Evolutionary conservation across 2,888 invertebrate genomes (phyloP).

Genomic region (Mythimna impura): DNA sequence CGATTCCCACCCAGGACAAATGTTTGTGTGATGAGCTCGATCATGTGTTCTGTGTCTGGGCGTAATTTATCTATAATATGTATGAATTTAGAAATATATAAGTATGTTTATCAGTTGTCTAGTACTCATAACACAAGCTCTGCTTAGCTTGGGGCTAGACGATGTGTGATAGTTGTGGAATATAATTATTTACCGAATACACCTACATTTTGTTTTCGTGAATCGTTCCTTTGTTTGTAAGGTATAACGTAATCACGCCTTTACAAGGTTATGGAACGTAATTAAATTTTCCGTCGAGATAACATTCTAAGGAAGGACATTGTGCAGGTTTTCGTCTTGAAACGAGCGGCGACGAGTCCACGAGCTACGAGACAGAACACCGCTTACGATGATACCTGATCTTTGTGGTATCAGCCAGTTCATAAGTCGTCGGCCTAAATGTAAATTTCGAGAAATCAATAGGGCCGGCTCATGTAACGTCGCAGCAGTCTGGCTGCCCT

Average conservation of each 20-base stretch:
- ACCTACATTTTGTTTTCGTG: background rate
- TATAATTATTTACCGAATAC: background rate
- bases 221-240: constrained; percentile 27
- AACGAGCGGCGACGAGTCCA: background rate
- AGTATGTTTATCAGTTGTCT: too few species aligned
- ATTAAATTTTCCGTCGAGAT: constrained; percentile 12
- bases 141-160: too few species aligned
- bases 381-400: constrained; percentile 24
- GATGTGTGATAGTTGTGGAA: too few species aligned
- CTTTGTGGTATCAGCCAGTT: constrained; percentile 19
- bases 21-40: too few species aligned
- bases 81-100: too few species aligned
- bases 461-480: constrained; percentile 56
- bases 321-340: constrained; percentile 5
- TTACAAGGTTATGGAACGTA: constrained; percentile 28
- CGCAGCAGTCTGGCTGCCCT: constrained; percentile 65
- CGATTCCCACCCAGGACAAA: too few species aligned
- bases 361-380: background rate
- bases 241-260: constrained; percentile 3
- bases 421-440: constrained; percentile 42
- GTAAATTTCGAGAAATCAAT: constrained; percentile 57
- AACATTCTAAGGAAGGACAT: constrained; percentile 15
- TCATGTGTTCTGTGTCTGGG: too few species aligned
- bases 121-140: too few species aligned
- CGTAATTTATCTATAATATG: too few species aligned